phyloP scores from a whole-genome alignment of 2,113 vertebrate species.

The Sisor rabdophorus region DNA sequence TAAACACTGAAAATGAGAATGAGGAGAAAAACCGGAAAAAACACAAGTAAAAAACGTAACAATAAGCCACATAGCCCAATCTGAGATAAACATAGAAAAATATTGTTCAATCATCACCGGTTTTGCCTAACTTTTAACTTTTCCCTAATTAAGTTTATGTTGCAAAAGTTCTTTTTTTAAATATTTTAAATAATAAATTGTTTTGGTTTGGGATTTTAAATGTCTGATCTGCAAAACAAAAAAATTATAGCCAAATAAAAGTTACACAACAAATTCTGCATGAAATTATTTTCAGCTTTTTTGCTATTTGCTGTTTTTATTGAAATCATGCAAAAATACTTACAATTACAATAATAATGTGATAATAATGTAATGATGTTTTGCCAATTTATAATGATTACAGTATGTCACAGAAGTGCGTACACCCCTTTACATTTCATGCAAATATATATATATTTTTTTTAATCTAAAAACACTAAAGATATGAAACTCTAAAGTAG shows the following conservation, averaged over 20 bases:
- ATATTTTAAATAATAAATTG: neutral
- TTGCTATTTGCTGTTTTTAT: neutral
- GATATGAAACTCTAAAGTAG: too few relatives aligned
- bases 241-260: neutral
- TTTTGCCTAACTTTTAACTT: neutral
- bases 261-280: neutral
- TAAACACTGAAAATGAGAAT: too few relatives aligned
- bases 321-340: neutral
- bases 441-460: too few relatives aligned
- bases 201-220: neutral
- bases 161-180: neutral
- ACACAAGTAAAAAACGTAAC: too few relatives aligned
- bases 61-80: too few relatives aligned
- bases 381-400: neutral
- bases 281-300: neutral
- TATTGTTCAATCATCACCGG: neutral
- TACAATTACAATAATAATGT: neutral
- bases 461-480: too few relatives aligned
- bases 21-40: too few relatives aligned
- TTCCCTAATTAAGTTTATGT: neutral
- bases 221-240: neutral
- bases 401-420: too few relatives aligned
- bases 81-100: neutral
- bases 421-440: too few relatives aligned
- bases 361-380: neutral